Evolutionary conservation across 2,797 vertebrate genomes (phyloP).

Genomic region (Microchirus variegatus): DNA sequence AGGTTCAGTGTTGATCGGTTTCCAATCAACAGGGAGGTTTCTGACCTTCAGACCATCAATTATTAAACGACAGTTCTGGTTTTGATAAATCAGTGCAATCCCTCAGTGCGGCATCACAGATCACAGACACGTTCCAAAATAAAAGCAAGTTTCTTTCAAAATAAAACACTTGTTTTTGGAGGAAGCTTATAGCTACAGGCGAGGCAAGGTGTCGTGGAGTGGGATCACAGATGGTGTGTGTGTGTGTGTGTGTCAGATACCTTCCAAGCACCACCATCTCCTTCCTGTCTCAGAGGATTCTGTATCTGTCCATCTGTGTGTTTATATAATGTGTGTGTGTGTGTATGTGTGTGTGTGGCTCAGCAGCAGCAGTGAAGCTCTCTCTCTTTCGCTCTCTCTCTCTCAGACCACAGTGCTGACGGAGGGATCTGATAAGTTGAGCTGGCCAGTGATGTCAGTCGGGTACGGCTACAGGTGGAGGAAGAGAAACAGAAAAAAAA

Average conservation of each 20-base stretch:
- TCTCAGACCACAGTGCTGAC: conserved; percentile 96
- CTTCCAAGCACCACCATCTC: conserved; percentile 4
- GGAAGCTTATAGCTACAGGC: conserved; percentile 46
- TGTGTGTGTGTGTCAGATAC: conserved; percentile 17
- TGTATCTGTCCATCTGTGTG: conserved; percentile 22
- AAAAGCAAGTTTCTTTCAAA: conserved; percentile 41
- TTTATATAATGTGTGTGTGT: conserved; percentile 9
- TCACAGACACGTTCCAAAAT: conserved; percentile 33
- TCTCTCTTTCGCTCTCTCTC: conserved; percentile 21
- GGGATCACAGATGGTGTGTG: conserved; percentile 15
- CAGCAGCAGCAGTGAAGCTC: conserved; percentile 63
- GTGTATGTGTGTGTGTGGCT: conserved; percentile 49
- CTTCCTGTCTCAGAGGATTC: conserved; percentile 36
- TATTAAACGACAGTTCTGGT: neutral
- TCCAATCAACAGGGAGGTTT: neutral
- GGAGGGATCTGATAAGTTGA: conserved; percentile 97
- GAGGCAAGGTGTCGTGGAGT: conserved; percentile 23
- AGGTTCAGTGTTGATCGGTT: neutral
- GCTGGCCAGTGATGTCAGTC: conserved; percentile 95
- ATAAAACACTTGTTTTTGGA: conserved; percentile 37
- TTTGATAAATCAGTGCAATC: conserved; percentile 17
- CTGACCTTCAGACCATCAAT: neutral
- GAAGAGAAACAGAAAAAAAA: conserved; percentile 31
- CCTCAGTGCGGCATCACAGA: conserved; percentile 4
- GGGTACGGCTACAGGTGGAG: conserved; percentile 89